Base-by-base conservation (phyloP, 2,797 vertebrate genomes). In the Arremon brunneinucha region DNA sequence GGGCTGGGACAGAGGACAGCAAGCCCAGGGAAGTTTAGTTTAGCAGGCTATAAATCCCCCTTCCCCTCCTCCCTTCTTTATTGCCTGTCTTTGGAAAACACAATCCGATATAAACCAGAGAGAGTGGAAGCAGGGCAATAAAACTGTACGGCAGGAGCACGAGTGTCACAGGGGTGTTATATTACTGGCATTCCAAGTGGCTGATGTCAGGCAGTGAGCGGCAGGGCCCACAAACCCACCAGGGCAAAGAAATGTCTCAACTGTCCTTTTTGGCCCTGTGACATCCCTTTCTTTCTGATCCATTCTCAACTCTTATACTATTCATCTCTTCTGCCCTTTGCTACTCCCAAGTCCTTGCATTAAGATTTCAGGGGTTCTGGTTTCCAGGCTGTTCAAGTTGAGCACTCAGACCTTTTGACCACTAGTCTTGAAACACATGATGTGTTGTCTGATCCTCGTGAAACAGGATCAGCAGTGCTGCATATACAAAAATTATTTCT, bases 81-180 rank as follows among this genome's bases (percentile, higher is more conserved):
- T 89, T 86, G 94, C 95, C 96, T 96, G 90, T 97, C 97, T 96
- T 95, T 96, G 93, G 96, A 97, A 97, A 97, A 96, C 91, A 96
- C 90, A 97, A 97, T 95, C 95, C 39, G 30, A 97, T 96, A 93
- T 96, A 96, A 96, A 85, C 80, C 95, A 92, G 95, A 94, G 93
- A 92, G 94, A 89, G 95, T 97, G 96, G 96, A 75, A 90, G 82
- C 79, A 92, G 93, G 90, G 96, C 94, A 95, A 92, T 97, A 97
- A 97, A 97, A 94, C 89, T 49, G 91, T 91, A 90, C 11, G 67
- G 93, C 94, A 94, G 77, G 75, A 93, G 96, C 71, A 39, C 11
- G 35, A 90, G 83, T 94, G 86, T 94, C 95, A 82, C 91, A 53
- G 79, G 91, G 95, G 95, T 96, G 92, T 94, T 90, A 76, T 71